Evolutionary conservation across 1,140 invertebrate genomes (phyloP), one percentile per base, ranked within the genome.

Genomic region (Drosophila nikananu): DNA sequence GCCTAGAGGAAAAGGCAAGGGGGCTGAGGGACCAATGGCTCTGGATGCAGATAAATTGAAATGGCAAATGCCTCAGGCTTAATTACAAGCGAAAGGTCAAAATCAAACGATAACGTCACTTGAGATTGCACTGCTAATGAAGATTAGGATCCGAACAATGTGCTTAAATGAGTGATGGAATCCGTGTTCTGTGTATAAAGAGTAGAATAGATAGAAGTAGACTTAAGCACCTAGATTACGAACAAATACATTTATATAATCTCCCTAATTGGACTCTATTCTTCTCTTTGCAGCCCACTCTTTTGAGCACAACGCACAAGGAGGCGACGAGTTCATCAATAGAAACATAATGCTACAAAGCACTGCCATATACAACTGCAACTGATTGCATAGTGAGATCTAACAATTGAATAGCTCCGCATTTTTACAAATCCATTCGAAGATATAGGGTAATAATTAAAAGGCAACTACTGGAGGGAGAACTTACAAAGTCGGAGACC

Each of bases 281-380:
- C 9, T 30, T 27, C 19, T 42, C n/a, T 12, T 81, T 81, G 0
- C 79, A 86, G 83, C 27, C 42, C 15, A 52, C 58, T 66, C 62
- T 72, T 46, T 62, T 80, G 81, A 48, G 65, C 74, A 68, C 49
- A 64, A 17, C 32, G 41, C 39, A 37, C 4, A 17, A 55, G 25
- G 60, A 57, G 21, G 41, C 35, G 42, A 39, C 64, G 74, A 74
- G 71, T 62, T 62, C 66, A 68, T 89, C 72, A 87, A 80, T 83
- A 89, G 83, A 65, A 77, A 80, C 37, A 51, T 44, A 78, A 68
- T 74, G 83, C 83, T 86, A 86, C 80, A 27, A 74, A 66, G 84
- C 83, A 86, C 83, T 86, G 83, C 83, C 83, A 89, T 67, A 80
- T 71, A 68, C 73, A 62, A 70, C 49, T 75, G 48, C 44, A 89